Conservation (phyloP, 2,888 invertebrate species). For the Sipha maydis region DNA sequence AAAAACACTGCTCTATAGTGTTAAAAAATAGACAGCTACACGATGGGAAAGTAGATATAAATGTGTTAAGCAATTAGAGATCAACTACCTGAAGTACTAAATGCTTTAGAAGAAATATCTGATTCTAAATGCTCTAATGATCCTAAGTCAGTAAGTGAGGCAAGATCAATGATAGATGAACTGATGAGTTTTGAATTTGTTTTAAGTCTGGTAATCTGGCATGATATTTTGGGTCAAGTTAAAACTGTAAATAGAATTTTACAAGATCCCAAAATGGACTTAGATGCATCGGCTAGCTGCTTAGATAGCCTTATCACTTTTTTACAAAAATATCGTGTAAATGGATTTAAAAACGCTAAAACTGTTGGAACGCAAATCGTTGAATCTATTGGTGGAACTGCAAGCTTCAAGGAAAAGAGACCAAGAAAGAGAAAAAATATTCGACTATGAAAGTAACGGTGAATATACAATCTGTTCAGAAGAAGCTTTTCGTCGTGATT, state of each 20-base stretch:
- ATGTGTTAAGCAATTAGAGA: not conserved
- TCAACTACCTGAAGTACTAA: not conserved
- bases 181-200: conserved; percentile 15
- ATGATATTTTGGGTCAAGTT: conserved; percentile 15
- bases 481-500: conserved; percentile 19
- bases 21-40: not conserved
- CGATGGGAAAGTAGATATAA: not conserved
- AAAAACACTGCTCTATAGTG: not conserved
- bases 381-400: conserved; percentile 13
- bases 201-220: not conserved
- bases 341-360: conserved; percentile 19
- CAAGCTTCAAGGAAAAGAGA: conserved; percentile 15
- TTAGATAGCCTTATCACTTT: not conserved
- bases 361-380: not conserved
- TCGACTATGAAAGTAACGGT: not conserved
- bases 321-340: not conserved
- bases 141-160: not conserved
- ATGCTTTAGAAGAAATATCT: not conserved
- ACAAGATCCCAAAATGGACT: conserved; percentile 13
- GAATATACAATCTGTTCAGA: conserved; percentile 2
- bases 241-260: conserved; percentile 7
- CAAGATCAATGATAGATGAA: conserved; percentile 4
- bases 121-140: conserved; percentile 1
- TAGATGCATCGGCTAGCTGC: conserved; percentile 5
- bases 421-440: conserved; percentile 13